Percentiles rank a stretch among this genome's conserved stretches.
Conservation (phyloP, 1,140 invertebrate species). For the Drosophila serrata region DNA sequence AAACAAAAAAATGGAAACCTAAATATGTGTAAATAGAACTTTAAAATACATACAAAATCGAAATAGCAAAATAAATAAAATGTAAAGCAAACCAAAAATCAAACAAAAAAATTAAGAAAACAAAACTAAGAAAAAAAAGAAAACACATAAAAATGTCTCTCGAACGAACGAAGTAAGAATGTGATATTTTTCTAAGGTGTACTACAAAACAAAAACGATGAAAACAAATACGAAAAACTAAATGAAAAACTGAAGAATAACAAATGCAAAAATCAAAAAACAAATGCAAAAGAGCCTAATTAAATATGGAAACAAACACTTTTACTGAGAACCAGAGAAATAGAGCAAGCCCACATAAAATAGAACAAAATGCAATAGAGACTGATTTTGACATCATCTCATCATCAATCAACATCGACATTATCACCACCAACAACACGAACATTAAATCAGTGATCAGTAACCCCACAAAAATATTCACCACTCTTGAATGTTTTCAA, state of each 20-base stretch:
- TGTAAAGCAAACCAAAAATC: slow-evolving; percentile 54
- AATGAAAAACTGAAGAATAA: slow-evolving; percentile 5
- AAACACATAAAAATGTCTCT: slow-evolving; percentile 81
- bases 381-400: slow-evolving; percentile 79
- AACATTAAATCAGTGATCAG: slow-evolving; percentile 21
- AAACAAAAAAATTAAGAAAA: slow-evolving; percentile 57
- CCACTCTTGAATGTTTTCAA: slow-evolving; percentile 2
- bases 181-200: slow-evolving; percentile 85
- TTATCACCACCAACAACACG: slow-evolving; percentile 21
- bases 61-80: slow-evolving; percentile 68
- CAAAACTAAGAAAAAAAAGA: slow-evolving; percentile 44
- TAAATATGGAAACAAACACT: slow-evolving; percentile 55
- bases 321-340: slow-evolving; percentile 51
- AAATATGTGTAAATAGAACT: slow-evolving; percentile 68
- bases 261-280: slow-evolving; percentile 31
- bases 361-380: slow-evolving; percentile 84
- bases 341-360: slow-evolving; percentile 61
- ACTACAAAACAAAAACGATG: slow-evolving; percentile 63
- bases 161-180: slow-evolving; percentile 85
- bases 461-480: slow-evolving; percentile 18
- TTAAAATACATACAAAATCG: slow-evolving; percentile 54
- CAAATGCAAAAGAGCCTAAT: slow-evolving; percentile 28
- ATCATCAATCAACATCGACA: slow-evolving; percentile 33
- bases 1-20: slow-evolving; percentile 35
- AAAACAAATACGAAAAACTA: slow-evolving; percentile 43